Evolutionary conservation across 1,140 invertebrate genomes (phyloP).

Genomic region (Aphis craccivora): DNA sequence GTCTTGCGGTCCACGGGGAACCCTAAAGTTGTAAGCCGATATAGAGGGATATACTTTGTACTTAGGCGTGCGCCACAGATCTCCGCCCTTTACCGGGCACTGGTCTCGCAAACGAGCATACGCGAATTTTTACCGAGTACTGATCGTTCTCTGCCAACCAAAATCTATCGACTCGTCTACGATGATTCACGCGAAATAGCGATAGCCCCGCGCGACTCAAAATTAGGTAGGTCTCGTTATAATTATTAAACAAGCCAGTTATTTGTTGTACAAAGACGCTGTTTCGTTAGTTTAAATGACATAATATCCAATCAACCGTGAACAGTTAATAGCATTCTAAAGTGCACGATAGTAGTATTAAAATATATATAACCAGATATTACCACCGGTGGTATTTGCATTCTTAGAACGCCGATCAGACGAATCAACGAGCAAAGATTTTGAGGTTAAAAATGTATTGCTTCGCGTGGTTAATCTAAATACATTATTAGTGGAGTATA

Average conservation of each 20-base stretch:
- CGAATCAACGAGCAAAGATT: neutral
- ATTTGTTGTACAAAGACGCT: neutral
- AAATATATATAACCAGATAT: neutral
- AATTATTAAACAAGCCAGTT: neutral
- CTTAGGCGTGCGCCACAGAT: neutral
- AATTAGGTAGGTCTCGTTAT: neutral
- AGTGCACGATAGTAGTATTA: neutral
- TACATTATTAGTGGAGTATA: too few species aligned
- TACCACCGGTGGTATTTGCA: neutral
- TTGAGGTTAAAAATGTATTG: neutral
- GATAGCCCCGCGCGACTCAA: neutral
- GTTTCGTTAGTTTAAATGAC: neutral
- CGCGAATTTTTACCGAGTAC: neutral
- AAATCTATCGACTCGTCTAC: neutral
- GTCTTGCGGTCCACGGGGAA: neutral
- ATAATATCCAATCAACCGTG: neutral
- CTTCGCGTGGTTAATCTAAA: too few species aligned
- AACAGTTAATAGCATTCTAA: neutral
- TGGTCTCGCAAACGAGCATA: neutral
- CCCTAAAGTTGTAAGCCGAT: constrained; percentile 7
- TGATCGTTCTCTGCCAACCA: neutral
- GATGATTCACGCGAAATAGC: neutral
- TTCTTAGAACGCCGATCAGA: neutral
- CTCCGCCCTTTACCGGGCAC: neutral
- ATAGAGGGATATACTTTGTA: neutral